phyloP scores from a whole-genome alignment of 1,140 invertebrate genomes.

The Thaumatotibia leucotreta region DNA sequence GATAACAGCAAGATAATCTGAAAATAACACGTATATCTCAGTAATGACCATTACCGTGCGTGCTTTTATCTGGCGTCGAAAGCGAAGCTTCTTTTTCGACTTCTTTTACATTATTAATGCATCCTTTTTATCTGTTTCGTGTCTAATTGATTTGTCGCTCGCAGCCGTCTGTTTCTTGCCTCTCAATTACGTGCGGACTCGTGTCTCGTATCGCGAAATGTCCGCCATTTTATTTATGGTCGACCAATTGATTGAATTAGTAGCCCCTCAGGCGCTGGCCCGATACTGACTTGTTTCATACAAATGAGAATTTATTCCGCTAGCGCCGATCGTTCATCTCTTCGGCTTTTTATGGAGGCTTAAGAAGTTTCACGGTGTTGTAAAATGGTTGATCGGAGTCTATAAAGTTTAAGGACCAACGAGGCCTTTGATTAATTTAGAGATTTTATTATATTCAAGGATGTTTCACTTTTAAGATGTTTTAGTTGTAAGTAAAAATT shows the following conservation, averaged over 20 bases:
- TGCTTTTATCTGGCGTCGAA: slow-evolving; percentile 24
- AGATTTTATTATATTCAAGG: neutral
- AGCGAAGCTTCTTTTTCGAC: slow-evolving; percentile 35
- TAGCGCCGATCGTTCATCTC: slow-evolving; percentile 33
- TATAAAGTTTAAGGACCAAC: neutral
- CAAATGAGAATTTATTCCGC: slow-evolving; percentile 46
- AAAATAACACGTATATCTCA: slow-evolving; percentile 24
- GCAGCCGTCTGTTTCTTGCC: slow-evolving; percentile 51
- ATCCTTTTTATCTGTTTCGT: slow-evolving; percentile 58
- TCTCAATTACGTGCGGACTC: slow-evolving; percentile 62
- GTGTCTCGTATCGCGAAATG: slow-evolving; percentile 55
- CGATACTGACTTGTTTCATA: slow-evolving; percentile 47
- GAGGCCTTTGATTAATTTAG: neutral
- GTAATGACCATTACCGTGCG: slow-evolving; percentile 22
- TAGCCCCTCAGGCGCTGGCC: slow-evolving; percentile 56
- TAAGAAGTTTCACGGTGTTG: slow-evolving; percentile 5
- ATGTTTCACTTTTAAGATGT: neutral
- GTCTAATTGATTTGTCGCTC: slow-evolving; percentile 71
- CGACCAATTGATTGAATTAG: slow-evolving; percentile 72
- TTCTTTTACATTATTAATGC: slow-evolving; percentile 52
- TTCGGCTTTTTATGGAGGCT: slow-evolving; percentile 21
- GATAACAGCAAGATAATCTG: neutral
- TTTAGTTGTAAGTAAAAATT: no score
- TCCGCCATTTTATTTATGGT: slow-evolving; percentile 65
- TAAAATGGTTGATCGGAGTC: slow-evolving; percentile 15